Percentiles rank a stretch among this genome's conserved stretches.
Evolutionary conservation across 2,888 invertebrate species (phyloP).

Genomic region (Drosophila mayaguana): DNA sequence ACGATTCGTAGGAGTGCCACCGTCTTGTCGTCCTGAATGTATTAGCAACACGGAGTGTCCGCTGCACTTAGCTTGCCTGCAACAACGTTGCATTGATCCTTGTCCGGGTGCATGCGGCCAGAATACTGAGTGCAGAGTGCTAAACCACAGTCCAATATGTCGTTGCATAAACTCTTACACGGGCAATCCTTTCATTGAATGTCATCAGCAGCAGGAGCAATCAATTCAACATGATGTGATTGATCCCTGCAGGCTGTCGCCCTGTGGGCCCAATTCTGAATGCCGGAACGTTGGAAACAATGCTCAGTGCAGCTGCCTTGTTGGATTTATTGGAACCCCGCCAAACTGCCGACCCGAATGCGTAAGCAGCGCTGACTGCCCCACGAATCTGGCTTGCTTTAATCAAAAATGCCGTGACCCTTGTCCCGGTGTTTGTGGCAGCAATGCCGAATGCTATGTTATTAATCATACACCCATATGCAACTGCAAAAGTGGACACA

Average conservation of each 20-base stretch:
- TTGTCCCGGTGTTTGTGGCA: constrained; percentile 89
- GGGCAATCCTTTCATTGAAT: constrained; percentile 86
- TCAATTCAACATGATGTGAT: constrained; percentile 35
- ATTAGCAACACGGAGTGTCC: constrained; percentile 89
- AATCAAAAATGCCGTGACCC: constrained; percentile 91
- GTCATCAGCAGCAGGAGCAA: constrained; percentile 65
- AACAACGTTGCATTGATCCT: constrained; percentile 90
- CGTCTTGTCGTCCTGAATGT: constrained; percentile 90
- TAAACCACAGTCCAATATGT: constrained; percentile 92
- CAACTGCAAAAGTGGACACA: constrained; percentile 86
- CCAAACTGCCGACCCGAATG: constrained; percentile 92
- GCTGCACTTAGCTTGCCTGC: constrained; percentile 88
- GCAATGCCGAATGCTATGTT: constrained; percentile 87
- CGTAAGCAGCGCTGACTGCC: constrained; percentile 91
- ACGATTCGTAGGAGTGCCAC: constrained; percentile 90
- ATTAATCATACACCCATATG: constrained; percentile 88
- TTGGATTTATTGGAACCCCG: constrained; percentile 90
- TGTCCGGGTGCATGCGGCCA: constrained; percentile 91
- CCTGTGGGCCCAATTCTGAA: constrained; percentile 91
- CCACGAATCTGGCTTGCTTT: constrained; percentile 90
- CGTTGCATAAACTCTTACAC: constrained; percentile 86
- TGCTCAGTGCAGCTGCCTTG: constrained; percentile 90
- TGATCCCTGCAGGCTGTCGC: constrained; percentile 90
- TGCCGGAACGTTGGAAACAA: constrained; percentile 89
- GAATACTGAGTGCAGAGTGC: constrained; percentile 90